A percentile compares a stretch with the other conserved stretches of the same genome.
Evolutionary conservation across 1,140 invertebrate genomes (phyloP).

Genomic region (Zaprionus capensis): DNA sequence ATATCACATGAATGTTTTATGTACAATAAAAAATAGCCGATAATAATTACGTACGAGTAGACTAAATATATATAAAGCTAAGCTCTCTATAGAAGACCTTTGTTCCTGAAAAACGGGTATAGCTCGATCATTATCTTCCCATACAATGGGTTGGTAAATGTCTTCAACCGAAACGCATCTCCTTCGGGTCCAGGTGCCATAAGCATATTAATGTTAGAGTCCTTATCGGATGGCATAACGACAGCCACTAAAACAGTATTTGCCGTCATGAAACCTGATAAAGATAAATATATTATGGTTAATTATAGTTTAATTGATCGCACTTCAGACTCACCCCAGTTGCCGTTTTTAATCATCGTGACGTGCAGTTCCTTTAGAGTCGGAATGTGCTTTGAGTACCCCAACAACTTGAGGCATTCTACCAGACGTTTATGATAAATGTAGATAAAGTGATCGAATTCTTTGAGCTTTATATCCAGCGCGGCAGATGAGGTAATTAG

Average conservation of each 20-base stretch:
- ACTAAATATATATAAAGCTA: not conserved
- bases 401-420: conserved; percentile 56
- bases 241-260: conserved; percentile 40
- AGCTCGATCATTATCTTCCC: conserved; percentile 53
- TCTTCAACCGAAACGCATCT: conserved; percentile 47
- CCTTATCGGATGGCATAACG: conserved; percentile 57
- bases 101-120: conserved; percentile 57
- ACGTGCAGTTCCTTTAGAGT: conserved; percentile 57
- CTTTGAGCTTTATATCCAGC: conserved; percentile 60
- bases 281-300: not conserved
- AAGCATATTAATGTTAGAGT: conserved; percentile 59
- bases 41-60: not conserved
- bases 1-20: not conserved
- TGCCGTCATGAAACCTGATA: conserved; percentile 46
- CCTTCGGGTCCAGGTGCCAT: conserved; percentile 59
- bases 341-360: conserved; percentile 62
- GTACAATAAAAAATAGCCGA: not conserved
- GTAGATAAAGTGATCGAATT: conserved; percentile 72
- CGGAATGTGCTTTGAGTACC: conserved; percentile 61
- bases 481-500: conserved; percentile 56
- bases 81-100: conserved; percentile 28
- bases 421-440: conserved; percentile 63
- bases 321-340: conserved; percentile 49
- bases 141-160: conserved; percentile 51
- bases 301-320: not conserved